Evolutionary conservation across 2,888 invertebrate genomes (phyloP), one percentile per base, ranked within the genome.

Genomic region (Plemyria rubiginata): DNA sequence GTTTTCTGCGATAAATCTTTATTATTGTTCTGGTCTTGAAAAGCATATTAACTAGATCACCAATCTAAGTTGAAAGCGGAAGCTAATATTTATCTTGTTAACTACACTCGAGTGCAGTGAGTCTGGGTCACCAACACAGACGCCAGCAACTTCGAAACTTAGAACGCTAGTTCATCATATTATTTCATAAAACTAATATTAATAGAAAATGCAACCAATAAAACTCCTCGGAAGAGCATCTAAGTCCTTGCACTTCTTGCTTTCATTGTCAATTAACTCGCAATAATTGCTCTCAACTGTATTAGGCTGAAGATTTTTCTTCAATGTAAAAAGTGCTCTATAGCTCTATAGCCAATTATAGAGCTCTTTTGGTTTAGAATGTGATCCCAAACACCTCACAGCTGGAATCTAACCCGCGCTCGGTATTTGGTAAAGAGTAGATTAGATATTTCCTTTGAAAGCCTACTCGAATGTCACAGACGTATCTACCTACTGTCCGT

Each of bases 1-100:
- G n/a, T n/a, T n/a, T n/a, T n/a, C n/a, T n/a, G n/a, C n/a, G n/a
- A n/a, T n/a, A 22, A 22, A 22, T 22, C 22, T 22, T 22, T 22
- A 22, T 22, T 22, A 22, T 22, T 22, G 22, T 22, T 2, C 45
- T 36, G 40, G 28, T 22, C 41, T 41, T 28, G 22, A 22, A 3
- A 52, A 48, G 48, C 28, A 32, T 53, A 49, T 41, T 60, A 54
- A 49, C 51, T 52, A 55, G 38, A 48, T 54, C 46, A 36, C 48
- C 40, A 49, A 32, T 38, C 38, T 16, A 16, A 52, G 52, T 38
- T 43, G 57, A 43, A 32, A 52, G 46, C 52, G 41, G 40, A 40
- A 59, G 40, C 40, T 45, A 48, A 60, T 50, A 54, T 54, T 54
- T 60, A 45, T 50, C 60, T 54, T 45, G n/a, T 12, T 54, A 32